phyloP scores from a whole-genome alignment of 2,888 invertebrate species.

The Volucella bombylans region DNA sequence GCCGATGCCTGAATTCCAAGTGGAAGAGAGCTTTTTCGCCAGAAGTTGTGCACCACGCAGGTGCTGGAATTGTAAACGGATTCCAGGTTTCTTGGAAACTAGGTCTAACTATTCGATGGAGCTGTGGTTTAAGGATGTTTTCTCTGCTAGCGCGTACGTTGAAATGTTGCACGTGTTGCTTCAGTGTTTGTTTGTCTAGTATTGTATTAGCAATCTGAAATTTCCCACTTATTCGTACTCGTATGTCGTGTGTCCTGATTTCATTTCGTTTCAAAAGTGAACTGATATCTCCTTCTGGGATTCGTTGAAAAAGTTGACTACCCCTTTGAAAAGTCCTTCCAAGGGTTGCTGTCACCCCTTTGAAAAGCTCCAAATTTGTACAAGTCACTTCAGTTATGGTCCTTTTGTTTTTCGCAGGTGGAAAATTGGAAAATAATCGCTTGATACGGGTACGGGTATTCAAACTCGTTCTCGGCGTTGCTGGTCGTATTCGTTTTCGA shows the following conservation, averaged over 20 bases:
- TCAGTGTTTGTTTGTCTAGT: constrained; percentile 58
- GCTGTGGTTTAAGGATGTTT: not conserved
- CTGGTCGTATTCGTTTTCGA: too few species aligned
- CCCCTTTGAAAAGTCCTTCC: constrained; percentile 39
- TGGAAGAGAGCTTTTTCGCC: constrained; percentile 55
- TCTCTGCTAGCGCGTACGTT: not conserved
- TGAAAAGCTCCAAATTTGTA: not conserved
- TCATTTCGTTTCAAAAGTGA: constrained; percentile 13
- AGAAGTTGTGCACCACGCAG: constrained; percentile 28
- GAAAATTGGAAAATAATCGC: constrained; percentile 71
- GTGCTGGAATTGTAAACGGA: constrained; percentile 29
- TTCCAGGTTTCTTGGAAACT: constrained; percentile 25
- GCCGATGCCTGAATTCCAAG: constrained; percentile 60
- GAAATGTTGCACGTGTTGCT: constrained; percentile 71
- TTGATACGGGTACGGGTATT: too few species aligned
- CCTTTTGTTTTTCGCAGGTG: constrained; percentile 51
- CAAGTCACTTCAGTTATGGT: not conserved
- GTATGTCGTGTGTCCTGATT: constrained; percentile 39
- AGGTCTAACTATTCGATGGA: not conserved
- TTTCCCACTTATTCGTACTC: constrained; percentile 12
- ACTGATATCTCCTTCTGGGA: constrained; percentile 8
- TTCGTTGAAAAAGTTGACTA: constrained; percentile 4
- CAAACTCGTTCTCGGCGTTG: too few species aligned
- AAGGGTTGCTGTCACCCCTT: not conserved
- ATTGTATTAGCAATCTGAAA: constrained; percentile 20